Evolutionary conservation across 2,797 vertebrate species (phyloP).

Genomic region (Pseudochirops cupreus): DNA sequence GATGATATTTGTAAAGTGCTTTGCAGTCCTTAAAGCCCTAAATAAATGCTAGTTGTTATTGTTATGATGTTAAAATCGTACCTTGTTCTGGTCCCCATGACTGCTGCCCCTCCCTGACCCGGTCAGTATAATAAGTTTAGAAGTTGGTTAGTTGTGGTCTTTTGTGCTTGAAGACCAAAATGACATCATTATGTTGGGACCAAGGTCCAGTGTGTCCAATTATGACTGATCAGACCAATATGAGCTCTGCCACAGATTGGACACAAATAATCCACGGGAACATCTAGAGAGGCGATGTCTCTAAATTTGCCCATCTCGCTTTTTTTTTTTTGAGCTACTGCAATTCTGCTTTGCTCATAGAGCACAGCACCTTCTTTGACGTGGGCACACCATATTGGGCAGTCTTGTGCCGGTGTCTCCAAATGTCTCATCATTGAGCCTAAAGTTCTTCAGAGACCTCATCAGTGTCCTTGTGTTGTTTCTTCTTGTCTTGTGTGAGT

Average conservation of each 20-base stretch:
- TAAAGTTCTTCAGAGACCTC: neutral
- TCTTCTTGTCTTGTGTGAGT: neutral
- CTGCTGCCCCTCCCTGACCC: neutral
- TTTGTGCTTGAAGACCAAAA: neutral
- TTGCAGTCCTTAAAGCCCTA: neutral
- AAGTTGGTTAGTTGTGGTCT: neutral
- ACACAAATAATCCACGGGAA: neutral
- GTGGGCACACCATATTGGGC: fast-evolving
- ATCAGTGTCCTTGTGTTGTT: neutral
- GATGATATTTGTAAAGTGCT: neutral
- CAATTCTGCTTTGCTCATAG: neutral
- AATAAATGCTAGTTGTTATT: neutral
- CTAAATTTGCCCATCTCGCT: neutral
- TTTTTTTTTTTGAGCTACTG: neutral
- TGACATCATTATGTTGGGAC: neutral
- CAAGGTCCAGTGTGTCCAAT: neutral
- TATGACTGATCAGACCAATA: neutral
- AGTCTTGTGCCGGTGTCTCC: neutral
- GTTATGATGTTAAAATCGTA: neutral
- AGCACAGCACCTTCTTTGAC: neutral
- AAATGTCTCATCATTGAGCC: neutral
- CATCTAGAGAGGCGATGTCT: neutral
- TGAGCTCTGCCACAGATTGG: neutral
- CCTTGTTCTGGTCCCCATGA: neutral
- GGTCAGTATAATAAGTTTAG: neutral